Evolutionary conservation across 2,113 vertebrate genomes (phyloP).

Genomic region (Chiloscyllium plagiosum): DNA sequence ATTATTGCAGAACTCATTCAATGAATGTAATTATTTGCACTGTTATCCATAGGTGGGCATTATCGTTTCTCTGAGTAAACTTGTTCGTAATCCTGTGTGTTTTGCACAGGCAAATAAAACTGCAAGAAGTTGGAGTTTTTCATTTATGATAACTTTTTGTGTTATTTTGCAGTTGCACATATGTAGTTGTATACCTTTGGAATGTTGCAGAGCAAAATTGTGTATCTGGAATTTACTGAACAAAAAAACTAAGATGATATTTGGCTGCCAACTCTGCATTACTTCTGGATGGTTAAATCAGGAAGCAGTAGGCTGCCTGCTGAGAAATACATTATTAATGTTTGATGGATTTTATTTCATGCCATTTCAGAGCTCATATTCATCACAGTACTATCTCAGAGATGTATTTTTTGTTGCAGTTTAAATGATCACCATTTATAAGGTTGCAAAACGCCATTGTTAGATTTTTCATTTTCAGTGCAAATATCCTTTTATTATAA

Average conservation of each 20-base stretch:
- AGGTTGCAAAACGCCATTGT: not conserved
- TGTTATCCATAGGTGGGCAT: not conserved
- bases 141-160: not conserved
- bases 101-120: not conserved
- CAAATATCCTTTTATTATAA: constrained; percentile 31
- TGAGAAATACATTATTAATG: constrained; percentile 37
- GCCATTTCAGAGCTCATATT: constrained; percentile 17
- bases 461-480: constrained; percentile 26
- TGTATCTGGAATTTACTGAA: constrained; percentile 29
- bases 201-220: not conserved
- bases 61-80: not conserved
- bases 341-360: constrained; percentile 33
- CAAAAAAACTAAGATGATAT: constrained; percentile 31
- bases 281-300: constrained; percentile 24
- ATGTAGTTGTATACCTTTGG: not conserved
- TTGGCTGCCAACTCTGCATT: constrained; percentile 30
- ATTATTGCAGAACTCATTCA: not conserved
- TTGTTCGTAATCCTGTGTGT: too few species aligned
- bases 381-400: constrained; percentile 15
- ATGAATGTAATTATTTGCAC: not conserved
- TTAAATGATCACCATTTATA: constrained; percentile 22
- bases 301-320: constrained; percentile 24
- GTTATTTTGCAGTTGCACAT: not conserved
- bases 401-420: not conserved
- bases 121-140: not conserved